Evolutionary conservation across 2,113 vertebrate species (phyloP).

Genomic region (Lates calcarifer): DNA sequence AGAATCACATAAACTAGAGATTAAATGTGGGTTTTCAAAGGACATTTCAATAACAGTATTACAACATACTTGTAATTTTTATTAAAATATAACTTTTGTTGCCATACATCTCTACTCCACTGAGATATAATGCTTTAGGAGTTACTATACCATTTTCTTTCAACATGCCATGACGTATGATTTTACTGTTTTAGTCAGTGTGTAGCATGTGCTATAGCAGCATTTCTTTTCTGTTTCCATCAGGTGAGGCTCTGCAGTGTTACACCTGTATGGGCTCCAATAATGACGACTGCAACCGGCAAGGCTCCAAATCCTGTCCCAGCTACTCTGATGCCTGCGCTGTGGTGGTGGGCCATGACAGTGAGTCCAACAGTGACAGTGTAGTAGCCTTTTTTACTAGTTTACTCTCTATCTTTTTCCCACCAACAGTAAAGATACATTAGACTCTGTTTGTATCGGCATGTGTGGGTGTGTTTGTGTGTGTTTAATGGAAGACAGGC

Average conservation of each 20-base stretch:
- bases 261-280: constrained; percentile 91
- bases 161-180: background rate
- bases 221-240: constrained; percentile 5
- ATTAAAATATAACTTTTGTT: too few species aligned
- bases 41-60: constrained; percentile 20
- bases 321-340: constrained; percentile 90
- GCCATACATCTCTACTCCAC: background rate
- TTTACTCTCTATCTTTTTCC: background rate
- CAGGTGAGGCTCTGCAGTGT: constrained; percentile 88
- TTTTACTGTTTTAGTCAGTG: background rate
- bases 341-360: constrained; percentile 87
- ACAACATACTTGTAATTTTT: background rate
- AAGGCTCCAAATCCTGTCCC: constrained; percentile 89
- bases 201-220: background rate
- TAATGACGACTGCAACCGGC: constrained; percentile 91
- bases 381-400: constrained; percentile 12
- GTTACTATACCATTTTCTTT: background rate
- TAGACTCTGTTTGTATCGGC: background rate
- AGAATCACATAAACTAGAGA: background rate
- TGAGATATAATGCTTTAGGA: background rate
- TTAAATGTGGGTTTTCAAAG: constrained; percentile 19
- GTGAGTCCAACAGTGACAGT: constrained; percentile 83
- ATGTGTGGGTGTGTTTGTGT: constrained; percentile 12
- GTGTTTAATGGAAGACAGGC: constrained; percentile 37
- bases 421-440: background rate